These are phyloP conservation scores for Coendou prehensilis DNA, from an alignment of 2,797 vertebrate genomes.

Conservation along the genomic window DNA sequence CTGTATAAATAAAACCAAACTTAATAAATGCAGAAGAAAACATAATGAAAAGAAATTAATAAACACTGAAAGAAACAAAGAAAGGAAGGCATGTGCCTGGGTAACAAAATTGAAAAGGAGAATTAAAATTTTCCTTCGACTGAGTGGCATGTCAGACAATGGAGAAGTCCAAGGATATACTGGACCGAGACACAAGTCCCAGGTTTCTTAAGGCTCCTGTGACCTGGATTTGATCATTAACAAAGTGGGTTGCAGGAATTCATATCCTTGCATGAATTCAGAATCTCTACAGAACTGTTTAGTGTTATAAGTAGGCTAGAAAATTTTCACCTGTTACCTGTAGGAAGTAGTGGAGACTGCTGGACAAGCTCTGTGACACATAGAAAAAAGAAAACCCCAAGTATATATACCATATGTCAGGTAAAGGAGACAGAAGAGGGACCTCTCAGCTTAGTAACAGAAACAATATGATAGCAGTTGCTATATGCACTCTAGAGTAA, in stretches of 20 bases:
- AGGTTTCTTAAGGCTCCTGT: neutral
- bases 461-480: neutral
- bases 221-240: neutral
- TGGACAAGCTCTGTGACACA: neutral
- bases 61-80: neutral
- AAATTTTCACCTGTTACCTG: neutral
- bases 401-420: neutral
- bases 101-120: neutral
- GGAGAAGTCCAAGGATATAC: neutral
- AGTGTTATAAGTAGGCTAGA: neutral
- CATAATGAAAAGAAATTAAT: neutral
- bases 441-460: neutral
- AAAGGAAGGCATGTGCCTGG: neutral
- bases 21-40: neutral
- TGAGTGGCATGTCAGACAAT: neutral
- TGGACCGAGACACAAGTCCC: neutral
- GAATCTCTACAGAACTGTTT: neutral
- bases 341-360: neutral
- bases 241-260: neutral
- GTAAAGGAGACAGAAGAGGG: neutral
- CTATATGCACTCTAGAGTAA: neutral
- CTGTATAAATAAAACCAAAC: neutral
- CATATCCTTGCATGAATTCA: neutral
- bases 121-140: neutral
- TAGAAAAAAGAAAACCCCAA: slow-evolving; percentile 4